Percentiles rank a stretch among this genome's conserved stretches.
These are phyloP conservation scores for Torymus tubicola DNA, from an alignment of 2,888 invertebrate species.

Conservation along the genomic window DNA sequence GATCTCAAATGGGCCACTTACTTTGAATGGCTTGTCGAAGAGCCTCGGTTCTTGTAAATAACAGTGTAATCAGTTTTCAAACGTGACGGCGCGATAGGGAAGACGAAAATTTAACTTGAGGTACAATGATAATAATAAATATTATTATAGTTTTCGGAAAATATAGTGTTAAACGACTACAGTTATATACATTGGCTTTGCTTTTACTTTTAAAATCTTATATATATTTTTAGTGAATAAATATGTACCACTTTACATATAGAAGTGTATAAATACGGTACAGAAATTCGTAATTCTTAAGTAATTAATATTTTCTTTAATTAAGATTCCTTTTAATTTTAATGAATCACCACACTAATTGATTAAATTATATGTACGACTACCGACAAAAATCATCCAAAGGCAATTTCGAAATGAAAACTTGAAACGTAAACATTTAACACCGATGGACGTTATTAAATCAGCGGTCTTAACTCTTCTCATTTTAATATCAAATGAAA, in stretches of 20 bases:
- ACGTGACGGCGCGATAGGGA: no score
- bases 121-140: no score
- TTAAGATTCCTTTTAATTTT: neutral
- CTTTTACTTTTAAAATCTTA: no score
- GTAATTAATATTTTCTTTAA: constrained; percentile 21
- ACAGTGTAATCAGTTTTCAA: no score
- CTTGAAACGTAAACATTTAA: constrained; percentile 3
- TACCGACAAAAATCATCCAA: neutral
- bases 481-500: neutral
- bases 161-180: no score
- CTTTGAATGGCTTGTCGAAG: no score
- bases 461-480: constrained; percentile 6
- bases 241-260: no score
- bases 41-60: no score
- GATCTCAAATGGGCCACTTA: neutral
- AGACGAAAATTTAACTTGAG: no score
- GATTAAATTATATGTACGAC: constrained; percentile 1
- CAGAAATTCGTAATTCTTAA: neutral
- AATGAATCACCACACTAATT: neutral
- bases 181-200: no score
- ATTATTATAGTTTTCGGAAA: no score
- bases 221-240: no score
- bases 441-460: constrained; percentile 13
- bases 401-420: neutral
- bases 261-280: neutral